Percentiles rank a stretch among this genome's conserved stretches.
Conservation (phyloP, 2,888 invertebrate genomes). For the Hypercompe scribonia region DNA sequence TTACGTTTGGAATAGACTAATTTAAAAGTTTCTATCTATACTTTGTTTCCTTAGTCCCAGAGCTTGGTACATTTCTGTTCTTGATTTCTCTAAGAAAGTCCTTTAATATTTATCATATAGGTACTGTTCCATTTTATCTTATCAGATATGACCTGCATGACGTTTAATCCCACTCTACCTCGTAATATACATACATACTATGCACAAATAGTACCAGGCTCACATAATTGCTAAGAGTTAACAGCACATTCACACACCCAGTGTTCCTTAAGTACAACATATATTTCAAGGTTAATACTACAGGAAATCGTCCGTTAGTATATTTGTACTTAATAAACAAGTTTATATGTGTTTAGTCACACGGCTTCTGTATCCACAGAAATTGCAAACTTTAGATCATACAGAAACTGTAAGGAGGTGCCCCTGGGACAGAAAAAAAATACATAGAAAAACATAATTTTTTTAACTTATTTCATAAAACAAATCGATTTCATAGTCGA, state of each 20-base stretch:
- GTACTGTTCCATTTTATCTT: too few relatives aligned
- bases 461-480: too few relatives aligned
- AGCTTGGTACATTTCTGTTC: neutral
- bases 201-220: slow-evolving; percentile 10
- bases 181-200: neutral
- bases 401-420: neutral
- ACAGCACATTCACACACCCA: neutral
- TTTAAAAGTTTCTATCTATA: neutral
- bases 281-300: neutral
- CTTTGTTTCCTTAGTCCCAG: neutral
- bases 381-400: neutral
- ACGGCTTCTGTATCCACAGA: neutral
- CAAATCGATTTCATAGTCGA: too few relatives aligned
- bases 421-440: too few relatives aligned
- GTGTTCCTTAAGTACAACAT: neutral
- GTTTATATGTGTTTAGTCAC: neutral
- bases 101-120: too few relatives aligned
- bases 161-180: neutral
- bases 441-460: too few relatives aligned
- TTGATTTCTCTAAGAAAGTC: too few relatives aligned
- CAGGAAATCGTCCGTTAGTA: neutral
- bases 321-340: neutral
- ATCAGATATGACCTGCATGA: neutral
- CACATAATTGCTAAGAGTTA: neutral
- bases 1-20: neutral